Evolutionary conservation across 2,888 invertebrate species (phyloP), one percentile per base, ranked within the genome.

Genomic region (Dynastes tityus): DNA sequence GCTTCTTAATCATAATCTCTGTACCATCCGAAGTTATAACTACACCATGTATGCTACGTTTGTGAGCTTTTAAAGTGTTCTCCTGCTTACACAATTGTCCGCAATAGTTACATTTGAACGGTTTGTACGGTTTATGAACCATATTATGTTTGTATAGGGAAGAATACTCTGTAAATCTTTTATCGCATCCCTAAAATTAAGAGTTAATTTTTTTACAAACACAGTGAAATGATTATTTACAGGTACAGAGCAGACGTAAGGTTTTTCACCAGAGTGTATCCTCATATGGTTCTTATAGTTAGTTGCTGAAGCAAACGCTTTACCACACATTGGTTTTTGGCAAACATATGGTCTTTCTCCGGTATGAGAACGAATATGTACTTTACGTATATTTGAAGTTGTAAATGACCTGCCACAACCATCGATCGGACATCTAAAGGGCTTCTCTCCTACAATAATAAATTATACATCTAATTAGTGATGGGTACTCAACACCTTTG

Each of bases 211-310:
- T 37, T 2, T 27, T 32, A 2, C 13, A 55, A 70, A 51, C 1
- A 22, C 2, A 40, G 22, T 67, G 2, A 0, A 16, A 16, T 13
- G 16, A 55, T 4, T 40, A 51, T 84, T 84, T 84, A 89, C 90
- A 82, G 89, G 88, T 13, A 92, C 90, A 13, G 90, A 88, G 84
- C 93, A 94, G 27, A 91, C 90, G 83, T 92, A 94, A 0, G 93
- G 93, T 84, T 93, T 93, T 85, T 93, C 93, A 27, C 93, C 93
- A 63, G 93, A 92, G 87, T 93, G 93, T 83, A 93, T 93, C 78
- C 94, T 88, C 82, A 92, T 89, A 84, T 94, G 94, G 86, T 93
- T 93, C 85, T 93, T 93, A 83, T 91, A 93, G 86, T 94, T 94
- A 5, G 93, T 93, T 8, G 92, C 92, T 55, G 92, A 92, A 2